Evolutionary conservation across 2,797 vertebrate species (phyloP).

Genomic region (Arremon brunneinucha): DNA sequence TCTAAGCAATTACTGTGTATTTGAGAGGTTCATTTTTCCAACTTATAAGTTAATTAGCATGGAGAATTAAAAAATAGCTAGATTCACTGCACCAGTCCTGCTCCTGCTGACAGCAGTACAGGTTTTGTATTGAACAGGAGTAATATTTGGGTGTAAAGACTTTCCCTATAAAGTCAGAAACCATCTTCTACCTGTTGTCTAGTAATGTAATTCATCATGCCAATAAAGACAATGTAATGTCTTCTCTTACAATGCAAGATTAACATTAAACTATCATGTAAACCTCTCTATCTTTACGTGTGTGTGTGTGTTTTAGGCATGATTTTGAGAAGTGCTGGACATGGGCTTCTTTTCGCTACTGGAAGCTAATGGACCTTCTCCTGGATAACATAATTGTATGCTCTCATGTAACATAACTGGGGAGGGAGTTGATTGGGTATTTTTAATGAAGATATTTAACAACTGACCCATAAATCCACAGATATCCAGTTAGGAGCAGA

Average conservation of each 20-base stretch:
- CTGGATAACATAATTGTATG: neutral
- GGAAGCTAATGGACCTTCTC: neutral
- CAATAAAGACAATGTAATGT: neutral
- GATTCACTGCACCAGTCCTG: neutral
- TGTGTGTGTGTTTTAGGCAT: neutral
- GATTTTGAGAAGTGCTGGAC: neutral
- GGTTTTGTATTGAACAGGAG: neutral
- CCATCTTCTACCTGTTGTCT: neutral
- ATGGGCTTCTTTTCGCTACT: neutral
- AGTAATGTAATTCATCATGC: neutral
- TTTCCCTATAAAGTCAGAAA: neutral
- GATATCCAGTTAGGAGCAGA: neutral
- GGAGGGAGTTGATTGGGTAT: rapidly evolving
- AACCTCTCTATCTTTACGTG: neutral
- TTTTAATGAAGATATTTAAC: neutral
- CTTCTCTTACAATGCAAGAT: neutral
- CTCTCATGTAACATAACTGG: rapidly evolving
- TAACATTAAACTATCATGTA: neutral
- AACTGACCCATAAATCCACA: neutral
- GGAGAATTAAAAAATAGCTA: neutral
- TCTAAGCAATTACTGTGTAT: neutral
- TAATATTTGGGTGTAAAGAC: neutral
- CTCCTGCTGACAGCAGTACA: neutral
- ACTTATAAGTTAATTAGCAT: neutral
- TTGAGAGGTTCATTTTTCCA: neutral